Conservation (phyloP, 2,113 vertebrate species). For the Passer montanus region DNA sequence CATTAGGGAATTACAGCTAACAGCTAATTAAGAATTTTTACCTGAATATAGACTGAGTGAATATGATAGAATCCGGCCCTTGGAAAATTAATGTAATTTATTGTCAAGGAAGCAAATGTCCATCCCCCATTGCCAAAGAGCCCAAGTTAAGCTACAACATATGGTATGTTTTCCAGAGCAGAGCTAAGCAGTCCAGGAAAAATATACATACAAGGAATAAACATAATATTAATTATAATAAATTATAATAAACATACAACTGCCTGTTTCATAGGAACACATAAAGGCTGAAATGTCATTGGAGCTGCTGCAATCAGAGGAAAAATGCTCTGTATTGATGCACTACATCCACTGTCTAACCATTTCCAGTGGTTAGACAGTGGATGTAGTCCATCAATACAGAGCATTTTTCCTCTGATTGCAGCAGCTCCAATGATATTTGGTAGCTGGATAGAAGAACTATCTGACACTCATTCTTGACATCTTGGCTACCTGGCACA, state of each 20-base stretch:
- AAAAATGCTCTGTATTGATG: neutral
- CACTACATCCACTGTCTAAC: neutral
- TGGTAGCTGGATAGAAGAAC: neutral
- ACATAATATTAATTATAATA: too few relatives aligned
- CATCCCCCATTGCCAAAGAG: rapidly evolving
- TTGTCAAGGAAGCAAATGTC: neutral
- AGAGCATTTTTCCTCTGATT: too few relatives aligned
- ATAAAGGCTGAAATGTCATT: neutral
- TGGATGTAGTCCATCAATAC: too few relatives aligned
- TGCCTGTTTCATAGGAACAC: neutral
- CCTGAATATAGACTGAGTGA: neutral
- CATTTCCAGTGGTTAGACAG: neutral
- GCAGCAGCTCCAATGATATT: too few relatives aligned
- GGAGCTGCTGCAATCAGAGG: neutral
- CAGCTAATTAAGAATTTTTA: neutral
- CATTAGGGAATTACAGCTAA: neutral
- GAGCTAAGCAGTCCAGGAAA: neutral
- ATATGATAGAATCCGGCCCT: neutral
- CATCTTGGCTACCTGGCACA: neutral
- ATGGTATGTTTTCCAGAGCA: neutral
- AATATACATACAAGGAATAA: neutral
- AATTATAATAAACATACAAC: neutral
- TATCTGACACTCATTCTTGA: neutral
- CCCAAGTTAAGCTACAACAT: neutral
- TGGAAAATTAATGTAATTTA: neutral